These are phyloP conservation scores for Willowsia nigromaculata DNA, from an alignment of 2,888 invertebrate species.

Conservation along the genomic window DNA sequence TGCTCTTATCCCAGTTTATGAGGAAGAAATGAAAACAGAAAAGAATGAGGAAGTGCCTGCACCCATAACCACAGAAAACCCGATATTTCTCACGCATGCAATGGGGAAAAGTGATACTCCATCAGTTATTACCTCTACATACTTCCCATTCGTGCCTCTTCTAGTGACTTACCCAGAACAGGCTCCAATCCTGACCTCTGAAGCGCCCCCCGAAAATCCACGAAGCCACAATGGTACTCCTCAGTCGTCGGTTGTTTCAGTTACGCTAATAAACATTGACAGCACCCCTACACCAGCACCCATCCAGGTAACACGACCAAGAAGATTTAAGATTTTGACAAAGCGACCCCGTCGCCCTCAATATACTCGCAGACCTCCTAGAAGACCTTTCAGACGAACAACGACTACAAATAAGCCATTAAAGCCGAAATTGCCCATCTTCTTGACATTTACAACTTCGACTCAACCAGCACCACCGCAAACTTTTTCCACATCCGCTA, in stretches of 20 bases:
- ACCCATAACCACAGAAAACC: neutral
- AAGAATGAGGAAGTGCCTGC: neutral
- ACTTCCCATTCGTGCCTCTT: neutral
- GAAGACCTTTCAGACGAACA: neutral
- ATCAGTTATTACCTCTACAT: neutral
- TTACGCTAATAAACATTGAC: neutral
- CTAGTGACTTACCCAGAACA: no score
- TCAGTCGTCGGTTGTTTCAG: neutral
- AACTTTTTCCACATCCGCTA: neutral
- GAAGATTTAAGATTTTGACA: neutral
- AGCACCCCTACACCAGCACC: neutral
- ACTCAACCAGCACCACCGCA: neutral
- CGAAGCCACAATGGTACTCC: neutral
- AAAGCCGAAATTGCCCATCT: neutral
- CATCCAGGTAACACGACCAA: neutral
- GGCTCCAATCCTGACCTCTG: neutral
- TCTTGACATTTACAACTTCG: neutral
- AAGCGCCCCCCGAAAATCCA: neutral
- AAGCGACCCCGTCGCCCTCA: constrained; percentile 10
- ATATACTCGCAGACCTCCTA: neutral
- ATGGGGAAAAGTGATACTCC: neutral
- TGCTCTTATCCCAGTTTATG: neutral
- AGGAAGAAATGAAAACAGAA: neutral
- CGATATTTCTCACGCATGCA: neutral
- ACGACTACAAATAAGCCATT: constrained; percentile 35